A percentile compares a stretch with the other conserved stretches of the same genome.
Conservation (phyloP, 92 coral and sea anemone genomes). For the Phymanthus crucifer region DNA sequence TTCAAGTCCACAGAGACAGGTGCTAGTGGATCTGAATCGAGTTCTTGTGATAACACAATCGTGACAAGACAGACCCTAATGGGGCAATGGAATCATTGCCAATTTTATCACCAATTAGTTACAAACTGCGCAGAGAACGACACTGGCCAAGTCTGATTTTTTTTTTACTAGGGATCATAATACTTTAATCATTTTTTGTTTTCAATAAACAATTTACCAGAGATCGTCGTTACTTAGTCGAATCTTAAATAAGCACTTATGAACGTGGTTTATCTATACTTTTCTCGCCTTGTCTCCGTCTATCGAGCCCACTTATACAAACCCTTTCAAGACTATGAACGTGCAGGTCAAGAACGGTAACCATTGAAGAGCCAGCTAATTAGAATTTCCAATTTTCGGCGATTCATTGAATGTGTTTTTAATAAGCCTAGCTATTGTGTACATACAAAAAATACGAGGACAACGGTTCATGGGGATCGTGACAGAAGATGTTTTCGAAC, state of each 20-base stretch:
- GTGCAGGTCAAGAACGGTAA: slow-evolving; percentile 34
- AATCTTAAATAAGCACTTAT: slow-evolving; percentile 41
- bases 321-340: slow-evolving; percentile 22
- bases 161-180: slow-evolving; percentile 33
- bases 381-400: slow-evolving; percentile 88
- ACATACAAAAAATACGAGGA: slow-evolving; percentile 71
- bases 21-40: slow-evolving; percentile 35
- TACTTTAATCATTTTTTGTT: slow-evolving; percentile 63
- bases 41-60: slow-evolving; percentile 39
- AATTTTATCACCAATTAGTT: slow-evolving; percentile 44
- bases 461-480: slow-evolving; percentile 42
- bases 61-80: slow-evolving; percentile 36
- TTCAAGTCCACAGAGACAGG: slow-evolving; percentile 31
- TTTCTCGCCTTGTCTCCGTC: slow-evolving; percentile 20
- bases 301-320: slow-evolving; percentile 19
- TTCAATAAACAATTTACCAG: slow-evolving; percentile 71
- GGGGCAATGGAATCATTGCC: slow-evolving; percentile 36
- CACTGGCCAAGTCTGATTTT: slow-evolving; percentile 18
- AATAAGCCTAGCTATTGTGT: slow-evolving; percentile 92
- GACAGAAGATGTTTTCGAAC: slow-evolving; percentile 22
- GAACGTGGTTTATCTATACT: slow-evolving; percentile 29
- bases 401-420: slow-evolving; percentile 84
- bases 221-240: slow-evolving; percentile 75
- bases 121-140: slow-evolving; percentile 10
- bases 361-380: slow-evolving; percentile 52